These are phyloP conservation scores for Myiozetetes cayanensis DNA, from an alignment of 2,113 vertebrate genomes.

Conservation along the genomic window DNA sequence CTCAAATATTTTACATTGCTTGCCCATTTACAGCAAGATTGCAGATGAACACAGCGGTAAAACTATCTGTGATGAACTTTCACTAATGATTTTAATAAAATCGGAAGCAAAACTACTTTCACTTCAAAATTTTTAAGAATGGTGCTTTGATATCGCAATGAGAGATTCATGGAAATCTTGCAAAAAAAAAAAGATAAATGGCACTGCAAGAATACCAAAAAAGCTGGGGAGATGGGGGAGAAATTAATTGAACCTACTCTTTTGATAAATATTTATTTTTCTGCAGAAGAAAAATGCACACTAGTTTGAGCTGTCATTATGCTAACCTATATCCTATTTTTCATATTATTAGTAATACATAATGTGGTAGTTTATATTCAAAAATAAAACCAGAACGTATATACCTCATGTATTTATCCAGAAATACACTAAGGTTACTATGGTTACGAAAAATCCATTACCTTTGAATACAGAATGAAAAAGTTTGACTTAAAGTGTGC, in stretches of 20 bases:
- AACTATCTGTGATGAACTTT: not conserved
- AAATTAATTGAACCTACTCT: constrained; percentile 80
- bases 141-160: constrained; percentile 54
- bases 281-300: constrained; percentile 81
- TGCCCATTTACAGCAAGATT: not conserved
- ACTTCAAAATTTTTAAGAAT: constrained; percentile 68
- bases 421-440: constrained; percentile 84
- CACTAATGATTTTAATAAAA: constrained; percentile 63
- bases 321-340: constrained; percentile 82
- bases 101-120: constrained; percentile 51
- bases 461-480: constrained; percentile 87
- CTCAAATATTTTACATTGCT: not conserved
- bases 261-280: constrained; percentile 85
- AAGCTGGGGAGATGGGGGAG: constrained; percentile 50
- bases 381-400: constrained; percentile 84
- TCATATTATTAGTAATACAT: constrained; percentile 86
- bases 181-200: constrained; percentile 76
- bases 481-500: constrained; percentile 85
- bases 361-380: constrained; percentile 88
- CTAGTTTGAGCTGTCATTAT: constrained; percentile 82
- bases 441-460: constrained; percentile 87
- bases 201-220: constrained; percentile 63
- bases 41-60: not conserved
- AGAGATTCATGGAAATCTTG: constrained; percentile 75
- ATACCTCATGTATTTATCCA: constrained; percentile 84